Evolutionary conservation across 2,888 invertebrate genomes (phyloP).

Genomic region (Endotricha flammealis): DNA sequence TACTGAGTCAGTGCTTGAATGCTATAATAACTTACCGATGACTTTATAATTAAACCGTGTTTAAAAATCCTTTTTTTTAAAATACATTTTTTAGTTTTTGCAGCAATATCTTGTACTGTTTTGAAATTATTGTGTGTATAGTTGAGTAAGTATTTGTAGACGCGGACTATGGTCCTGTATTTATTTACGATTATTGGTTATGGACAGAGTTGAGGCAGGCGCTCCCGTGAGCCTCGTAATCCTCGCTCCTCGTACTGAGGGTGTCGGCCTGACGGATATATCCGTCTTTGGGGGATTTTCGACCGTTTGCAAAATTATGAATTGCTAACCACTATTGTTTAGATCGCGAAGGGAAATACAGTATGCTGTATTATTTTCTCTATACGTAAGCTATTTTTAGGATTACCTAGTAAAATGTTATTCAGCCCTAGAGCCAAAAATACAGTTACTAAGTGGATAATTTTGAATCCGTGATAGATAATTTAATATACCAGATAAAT

Average conservation of each 20-base stretch:
- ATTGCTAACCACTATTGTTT: conserved; percentile 36
- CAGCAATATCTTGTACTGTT: neutral
- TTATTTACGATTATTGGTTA: conserved; percentile 79
- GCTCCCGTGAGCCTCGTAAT: conserved; percentile 73
- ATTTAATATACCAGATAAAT: too few relatives aligned
- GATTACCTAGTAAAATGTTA: too few relatives aligned
- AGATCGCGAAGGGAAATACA: conserved; percentile 7
- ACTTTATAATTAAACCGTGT: neutral
- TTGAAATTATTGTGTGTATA: too few relatives aligned
- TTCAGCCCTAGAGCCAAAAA: too few relatives aligned
- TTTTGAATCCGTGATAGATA: too few relatives aligned
- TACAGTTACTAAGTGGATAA: too few relatives aligned
- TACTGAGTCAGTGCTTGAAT: conserved; percentile 12
- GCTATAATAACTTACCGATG: neutral
- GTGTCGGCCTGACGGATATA: conserved; percentile 68
- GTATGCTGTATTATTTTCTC: too few relatives aligned
- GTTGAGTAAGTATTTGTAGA: too few relatives aligned
- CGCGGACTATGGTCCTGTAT: conserved; percentile 41
- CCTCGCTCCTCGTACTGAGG: conserved; percentile 59
- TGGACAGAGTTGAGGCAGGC: conserved; percentile 64
- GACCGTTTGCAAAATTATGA: conserved; percentile 62
- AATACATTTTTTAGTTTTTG: neutral
- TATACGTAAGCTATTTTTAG: too few relatives aligned
- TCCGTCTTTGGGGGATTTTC: conserved; percentile 63
- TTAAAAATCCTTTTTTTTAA: neutral